Conservation (phyloP, 2,113 vertebrate species). For the Falco punctatus region DNA sequence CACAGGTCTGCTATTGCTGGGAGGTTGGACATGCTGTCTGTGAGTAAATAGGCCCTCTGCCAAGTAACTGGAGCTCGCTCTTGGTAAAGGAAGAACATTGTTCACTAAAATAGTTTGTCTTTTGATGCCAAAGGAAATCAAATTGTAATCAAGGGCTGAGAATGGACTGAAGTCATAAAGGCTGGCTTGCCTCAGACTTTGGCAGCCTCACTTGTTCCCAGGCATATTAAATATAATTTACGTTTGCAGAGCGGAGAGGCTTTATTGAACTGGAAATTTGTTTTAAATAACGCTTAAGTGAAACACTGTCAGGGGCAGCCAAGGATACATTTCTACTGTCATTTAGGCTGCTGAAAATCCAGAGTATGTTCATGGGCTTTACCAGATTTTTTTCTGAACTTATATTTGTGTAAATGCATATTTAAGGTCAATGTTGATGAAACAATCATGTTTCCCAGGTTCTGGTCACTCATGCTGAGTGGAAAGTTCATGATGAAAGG, state of each 20-base stretch:
- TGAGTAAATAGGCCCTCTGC: slow-evolving; percentile 64
- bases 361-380: background rate
- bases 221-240: slow-evolving; percentile 82
- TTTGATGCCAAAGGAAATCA: slow-evolving; percentile 91
- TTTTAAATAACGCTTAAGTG: slow-evolving; percentile 71
- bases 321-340: slow-evolving; percentile 16
- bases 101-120: slow-evolving; percentile 90
- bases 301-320: slow-evolving; percentile 13
- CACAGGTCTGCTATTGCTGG: slow-evolving; percentile 44
- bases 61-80: slow-evolving; percentile 75
- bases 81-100: slow-evolving; percentile 90
- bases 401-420: background rate
- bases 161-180: slow-evolving; percentile 86
- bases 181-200: slow-evolving; percentile 80
- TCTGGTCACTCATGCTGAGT: background rate
- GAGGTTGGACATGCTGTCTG: slow-evolving; percentile 65
- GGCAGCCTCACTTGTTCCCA: slow-evolving; percentile 79
- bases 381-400: background rate
- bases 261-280: slow-evolving; percentile 74
- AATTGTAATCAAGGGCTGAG: slow-evolving; percentile 84
- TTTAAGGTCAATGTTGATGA: background rate
- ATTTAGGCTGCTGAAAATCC: slow-evolving; percentile 12
- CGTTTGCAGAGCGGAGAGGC: slow-evolving; percentile 71
- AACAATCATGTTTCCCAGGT: background rate
- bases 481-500: background rate